Conservation (phyloP, 2,797 vertebrate genomes). For the Epinephelus coioides region DNA sequence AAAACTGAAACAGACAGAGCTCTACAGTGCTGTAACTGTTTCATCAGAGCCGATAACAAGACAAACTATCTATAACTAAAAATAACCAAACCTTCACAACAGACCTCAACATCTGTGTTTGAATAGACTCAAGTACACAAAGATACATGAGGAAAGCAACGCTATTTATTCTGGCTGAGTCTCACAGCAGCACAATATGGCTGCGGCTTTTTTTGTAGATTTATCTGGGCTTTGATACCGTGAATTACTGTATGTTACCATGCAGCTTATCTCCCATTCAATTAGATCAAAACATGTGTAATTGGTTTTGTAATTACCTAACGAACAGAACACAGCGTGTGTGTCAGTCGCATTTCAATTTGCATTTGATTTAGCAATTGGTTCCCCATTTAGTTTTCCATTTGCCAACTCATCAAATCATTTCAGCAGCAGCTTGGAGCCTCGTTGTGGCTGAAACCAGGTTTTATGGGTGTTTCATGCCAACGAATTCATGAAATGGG, state of each 20-base stretch:
- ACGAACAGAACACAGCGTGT: conserved; percentile 28
- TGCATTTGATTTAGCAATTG: conserved; percentile 52
- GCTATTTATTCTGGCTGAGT: conserved; percentile 18
- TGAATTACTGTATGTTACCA: conserved; percentile 30
- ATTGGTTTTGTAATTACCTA: conserved; percentile 50
- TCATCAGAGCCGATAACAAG: conserved; percentile 2
- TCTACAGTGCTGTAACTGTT: background rate
- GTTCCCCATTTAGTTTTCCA: conserved; percentile 52
- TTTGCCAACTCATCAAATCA: conserved; percentile 27
- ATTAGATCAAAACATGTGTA: conserved; percentile 46
- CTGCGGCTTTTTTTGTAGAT: background rate
- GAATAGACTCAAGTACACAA: conserved; percentile 1
- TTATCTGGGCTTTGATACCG: conserved; percentile 28
- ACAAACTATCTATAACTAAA: conserved; percentile 9
- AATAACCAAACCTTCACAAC: conserved; percentile 11
- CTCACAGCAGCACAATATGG: conserved; percentile 16
- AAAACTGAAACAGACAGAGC: background rate
- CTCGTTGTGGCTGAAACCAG: background rate
- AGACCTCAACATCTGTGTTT: conserved; percentile 8
- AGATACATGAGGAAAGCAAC: background rate
- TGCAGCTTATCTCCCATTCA: conserved; percentile 38
- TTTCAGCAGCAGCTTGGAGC: conserved; percentile 28
- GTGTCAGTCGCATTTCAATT: conserved; percentile 48
- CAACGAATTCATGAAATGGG: background rate
- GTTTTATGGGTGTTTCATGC: background rate